A percentile compares a stretch with the other conserved stretches of the same genome.
Evolutionary conservation across 2,113 vertebrate species (phyloP).

Genomic region (Mesitornis unicolor): DNA sequence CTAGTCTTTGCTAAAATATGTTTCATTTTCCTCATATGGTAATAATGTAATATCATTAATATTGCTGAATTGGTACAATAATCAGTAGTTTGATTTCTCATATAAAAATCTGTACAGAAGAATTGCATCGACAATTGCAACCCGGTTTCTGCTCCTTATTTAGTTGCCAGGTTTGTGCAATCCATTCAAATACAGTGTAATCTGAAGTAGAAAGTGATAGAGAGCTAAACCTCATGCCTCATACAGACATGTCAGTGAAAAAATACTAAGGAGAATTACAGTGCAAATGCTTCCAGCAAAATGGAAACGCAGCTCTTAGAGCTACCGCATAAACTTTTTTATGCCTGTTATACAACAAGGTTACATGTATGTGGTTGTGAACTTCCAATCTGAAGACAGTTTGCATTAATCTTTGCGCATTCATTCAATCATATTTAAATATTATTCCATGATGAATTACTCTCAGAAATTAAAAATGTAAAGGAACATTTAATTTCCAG

Average conservation of each 20-base stretch:
- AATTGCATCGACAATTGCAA: not conserved
- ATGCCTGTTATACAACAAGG: conserved; percentile 29
- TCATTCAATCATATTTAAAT: conserved; percentile 33
- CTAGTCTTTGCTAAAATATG: not conserved
- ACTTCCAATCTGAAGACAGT: conserved; percentile 6
- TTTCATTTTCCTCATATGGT: not conserved
- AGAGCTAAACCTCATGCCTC: not conserved
- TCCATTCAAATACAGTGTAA: not conserved
- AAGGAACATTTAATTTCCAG: conserved; percentile 60
- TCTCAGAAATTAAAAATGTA: conserved; percentile 63
- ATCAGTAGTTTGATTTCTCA: not conserved
- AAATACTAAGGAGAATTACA: conserved; percentile 29
- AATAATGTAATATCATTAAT: not conserved
- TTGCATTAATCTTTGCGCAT: conserved; percentile 44
- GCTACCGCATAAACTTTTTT: conserved; percentile 25
- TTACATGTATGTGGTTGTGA: conserved; percentile 29
- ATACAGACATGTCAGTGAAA: conserved; percentile 12
- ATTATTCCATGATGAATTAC: conserved; percentile 33
- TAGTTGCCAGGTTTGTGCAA: conserved; percentile 15
- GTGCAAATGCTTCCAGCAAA: conserved; percentile 39
- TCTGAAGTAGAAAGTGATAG: not conserved
- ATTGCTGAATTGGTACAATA: not conserved
- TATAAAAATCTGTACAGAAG: not conserved
- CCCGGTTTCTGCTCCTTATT: conserved; percentile 33
- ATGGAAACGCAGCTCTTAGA: conserved; percentile 31